Percentiles rank a stretch among this genome's conserved stretches.
Conservation (phyloP, 1,140 invertebrate genomes). For the Tetranychus cinnabarinus region DNA sequence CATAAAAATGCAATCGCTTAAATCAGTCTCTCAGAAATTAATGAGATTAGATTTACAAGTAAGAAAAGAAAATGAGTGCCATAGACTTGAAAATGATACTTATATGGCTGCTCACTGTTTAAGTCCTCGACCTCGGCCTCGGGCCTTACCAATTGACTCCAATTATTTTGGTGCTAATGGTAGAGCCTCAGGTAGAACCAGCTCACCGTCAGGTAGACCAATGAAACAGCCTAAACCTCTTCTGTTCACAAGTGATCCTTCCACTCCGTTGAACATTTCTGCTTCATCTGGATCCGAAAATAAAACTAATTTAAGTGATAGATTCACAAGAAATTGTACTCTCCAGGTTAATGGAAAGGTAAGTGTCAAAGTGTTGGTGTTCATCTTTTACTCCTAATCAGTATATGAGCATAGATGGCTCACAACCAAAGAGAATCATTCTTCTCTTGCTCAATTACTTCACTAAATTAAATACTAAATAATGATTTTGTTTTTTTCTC, state of each 20-base stretch:
- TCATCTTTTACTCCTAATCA: too few species aligned
- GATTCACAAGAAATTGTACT: conserved; percentile 10
- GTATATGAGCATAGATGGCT: too few species aligned
- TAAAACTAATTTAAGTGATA: conserved; percentile 10
- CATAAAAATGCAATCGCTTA: background rate
- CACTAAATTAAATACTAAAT: background rate
- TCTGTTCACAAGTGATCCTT: background rate
- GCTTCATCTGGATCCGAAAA: background rate
- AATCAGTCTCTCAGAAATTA: background rate
- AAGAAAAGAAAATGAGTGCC: background rate
- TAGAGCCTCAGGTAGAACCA: conserved; percentile 5
- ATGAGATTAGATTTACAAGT: background rate
- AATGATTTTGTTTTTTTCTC: background rate
- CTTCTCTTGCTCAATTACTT: background rate
- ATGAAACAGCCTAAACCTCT: background rate
- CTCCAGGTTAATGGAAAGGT: conserved; percentile 11
- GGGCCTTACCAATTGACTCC: background rate
- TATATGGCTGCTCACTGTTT: conserved; percentile 3
- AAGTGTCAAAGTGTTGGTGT: background rate
- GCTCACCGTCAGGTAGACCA: background rate
- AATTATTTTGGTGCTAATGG: conserved; percentile 8
- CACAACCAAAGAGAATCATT: background rate
- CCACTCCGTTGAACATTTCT: background rate
- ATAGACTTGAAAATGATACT: background rate
- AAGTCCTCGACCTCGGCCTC: conserved; percentile 9